Percentiles rank a stretch among this genome's conserved stretches.
Evolutionary conservation across 2,888 invertebrate genomes (phyloP).

Genomic region (Eumacrocentrus americanus): DNA sequence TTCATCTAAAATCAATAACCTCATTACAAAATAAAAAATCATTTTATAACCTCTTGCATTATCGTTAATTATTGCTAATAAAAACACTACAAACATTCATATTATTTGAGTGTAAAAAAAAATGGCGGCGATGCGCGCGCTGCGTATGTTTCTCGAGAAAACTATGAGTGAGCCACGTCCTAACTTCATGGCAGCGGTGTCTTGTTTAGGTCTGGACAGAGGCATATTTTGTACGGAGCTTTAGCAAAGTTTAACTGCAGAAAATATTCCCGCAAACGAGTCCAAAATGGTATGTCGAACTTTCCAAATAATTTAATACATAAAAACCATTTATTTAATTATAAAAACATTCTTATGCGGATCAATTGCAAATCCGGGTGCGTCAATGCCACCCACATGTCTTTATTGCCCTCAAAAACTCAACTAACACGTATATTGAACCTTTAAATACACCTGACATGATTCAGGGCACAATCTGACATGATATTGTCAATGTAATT

Average conservation of each 20-base stretch:
- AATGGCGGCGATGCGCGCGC: constrained; percentile 29
- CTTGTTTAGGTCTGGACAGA: constrained; percentile 41
- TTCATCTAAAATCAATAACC: too few relatives aligned
- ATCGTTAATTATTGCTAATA: too few relatives aligned
- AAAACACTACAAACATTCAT: too few relatives aligned
- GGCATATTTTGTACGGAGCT: constrained; percentile 20
- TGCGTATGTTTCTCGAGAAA: constrained; percentile 28
- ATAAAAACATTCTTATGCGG: background rate
- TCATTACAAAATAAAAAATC: too few relatives aligned
- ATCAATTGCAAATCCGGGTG: background rate
- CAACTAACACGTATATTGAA: too few relatives aligned
- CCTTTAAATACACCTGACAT: too few relatives aligned
- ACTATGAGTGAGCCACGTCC: constrained; percentile 51
- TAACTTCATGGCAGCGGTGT: constrained; percentile 50
- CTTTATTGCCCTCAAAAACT: too few relatives aligned
- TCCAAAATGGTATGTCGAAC: constrained; percentile 45
- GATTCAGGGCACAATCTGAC: too few relatives aligned
- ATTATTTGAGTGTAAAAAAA: too few relatives aligned
- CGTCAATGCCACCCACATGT: too few relatives aligned
- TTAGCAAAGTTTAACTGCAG: background rate
- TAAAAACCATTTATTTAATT: background rate
- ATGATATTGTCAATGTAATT: too few relatives aligned
- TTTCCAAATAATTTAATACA: constrained; percentile 1
- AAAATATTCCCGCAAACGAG: constrained; percentile 19
- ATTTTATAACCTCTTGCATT: too few relatives aligned